A percentile compares a stretch with the other conserved stretches of the same genome.
phyloP scores from a whole-genome alignment of 1,140 invertebrate species.

The Drosophila nikananu region DNA sequence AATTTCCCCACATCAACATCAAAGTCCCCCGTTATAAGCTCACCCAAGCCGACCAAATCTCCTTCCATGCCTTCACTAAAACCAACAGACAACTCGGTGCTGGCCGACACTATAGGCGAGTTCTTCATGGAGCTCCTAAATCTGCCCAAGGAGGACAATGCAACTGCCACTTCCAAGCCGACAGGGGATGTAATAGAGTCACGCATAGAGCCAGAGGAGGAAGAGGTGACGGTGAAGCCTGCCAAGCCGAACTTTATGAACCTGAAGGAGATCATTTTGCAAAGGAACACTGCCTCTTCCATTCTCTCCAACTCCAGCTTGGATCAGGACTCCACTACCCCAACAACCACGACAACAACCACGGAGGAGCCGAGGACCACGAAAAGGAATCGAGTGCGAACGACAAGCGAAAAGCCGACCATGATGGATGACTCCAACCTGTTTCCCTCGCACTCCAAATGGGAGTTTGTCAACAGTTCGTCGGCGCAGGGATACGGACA shows the following conservation, averaged over 20 bases:
- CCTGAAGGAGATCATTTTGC: slow-evolving; percentile 77
- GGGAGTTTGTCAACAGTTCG: slow-evolving; percentile 81
- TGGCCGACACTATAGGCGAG: slow-evolving; percentile 79
- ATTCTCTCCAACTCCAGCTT: slow-evolving; percentile 29
- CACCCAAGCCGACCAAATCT: slow-evolving; percentile 19
- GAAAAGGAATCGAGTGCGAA: slow-evolving; percentile 54
- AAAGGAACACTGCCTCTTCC: slow-evolving; percentile 58
- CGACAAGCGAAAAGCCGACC: slow-evolving; percentile 61
- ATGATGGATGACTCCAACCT: slow-evolving; percentile 80
- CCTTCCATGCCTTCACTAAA: slow-evolving; percentile 15
- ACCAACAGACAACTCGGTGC: slow-evolving; percentile 64
- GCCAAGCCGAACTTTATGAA: slow-evolving; percentile 78
- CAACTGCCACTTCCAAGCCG: slow-evolving; percentile 32
- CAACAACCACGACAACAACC: slow-evolving; percentile 24
- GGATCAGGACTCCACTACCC: slow-evolving; percentile 13
- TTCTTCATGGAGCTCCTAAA: slow-evolving; percentile 82
- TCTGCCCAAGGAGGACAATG: slow-evolving; percentile 69
- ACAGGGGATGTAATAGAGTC: slow-evolving; percentile 55
- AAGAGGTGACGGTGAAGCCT: slow-evolving; percentile 7
- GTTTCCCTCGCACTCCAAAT: slow-evolving; percentile 84
- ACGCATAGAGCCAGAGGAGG: slow-evolving; percentile 66
- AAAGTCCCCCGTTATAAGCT: slow-evolving; percentile 9
- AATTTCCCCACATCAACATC: slow-evolving; percentile 1
- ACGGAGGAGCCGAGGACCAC: slow-evolving; percentile 41
- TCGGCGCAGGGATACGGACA: slow-evolving; percentile 58